Conservation (phyloP, 30 jellyfish, hydroid and myxozoan genomes). For the Calvadosia cruxmelitensis region DNA sequence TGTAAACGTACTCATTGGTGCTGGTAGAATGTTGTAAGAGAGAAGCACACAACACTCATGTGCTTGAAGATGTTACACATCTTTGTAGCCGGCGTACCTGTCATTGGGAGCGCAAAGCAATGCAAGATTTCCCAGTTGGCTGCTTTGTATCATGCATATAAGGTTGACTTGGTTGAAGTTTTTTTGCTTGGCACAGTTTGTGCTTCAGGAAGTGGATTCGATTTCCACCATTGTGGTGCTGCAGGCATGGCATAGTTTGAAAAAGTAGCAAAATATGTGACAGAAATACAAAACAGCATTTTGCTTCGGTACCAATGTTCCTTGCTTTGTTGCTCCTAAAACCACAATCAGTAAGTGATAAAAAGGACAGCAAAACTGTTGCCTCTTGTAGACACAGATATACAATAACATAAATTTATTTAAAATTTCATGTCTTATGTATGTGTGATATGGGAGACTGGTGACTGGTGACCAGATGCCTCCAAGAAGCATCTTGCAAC, state of each 20-base stretch:
- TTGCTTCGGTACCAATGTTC: too few species aligned
- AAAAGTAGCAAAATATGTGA: slow-evolving; percentile 9
- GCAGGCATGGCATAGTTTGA: slow-evolving; percentile 26
- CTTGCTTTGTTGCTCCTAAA: too few species aligned
- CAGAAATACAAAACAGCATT: slow-evolving; percentile 13
- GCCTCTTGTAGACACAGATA: too few species aligned
- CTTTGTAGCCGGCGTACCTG: slow-evolving; percentile 21
- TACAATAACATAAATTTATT: too few species aligned
- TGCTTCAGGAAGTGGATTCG: slow-evolving; percentile 3
- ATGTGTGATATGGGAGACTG: too few species aligned
- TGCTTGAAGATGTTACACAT: slow-evolving; percentile 6
- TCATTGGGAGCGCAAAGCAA: slow-evolving; percentile 4
- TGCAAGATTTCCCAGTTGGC: slow-evolving; percentile 39
- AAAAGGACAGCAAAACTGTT: too few species aligned
- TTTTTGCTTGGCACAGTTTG: slow-evolving; percentile 8
- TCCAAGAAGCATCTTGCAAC: too few species aligned
- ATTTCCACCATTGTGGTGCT: slow-evolving; percentile 8
- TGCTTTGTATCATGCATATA: slow-evolving; percentile 14
- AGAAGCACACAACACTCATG: slow-evolving; percentile 7
- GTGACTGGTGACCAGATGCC: too few species aligned
- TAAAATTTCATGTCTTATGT: too few species aligned
- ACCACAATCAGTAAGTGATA: too few species aligned
- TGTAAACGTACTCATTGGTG: slow-evolving; percentile 27
- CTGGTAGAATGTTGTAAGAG: slow-evolving; percentile 23
- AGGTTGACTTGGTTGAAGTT: slow-evolving; percentile 27